A percentile compares a stretch with the other conserved stretches of the same genome.
Evolutionary conservation across 2,113 vertebrate genomes (phyloP).

Genomic region (Bambusicola thoracicus): DNA sequence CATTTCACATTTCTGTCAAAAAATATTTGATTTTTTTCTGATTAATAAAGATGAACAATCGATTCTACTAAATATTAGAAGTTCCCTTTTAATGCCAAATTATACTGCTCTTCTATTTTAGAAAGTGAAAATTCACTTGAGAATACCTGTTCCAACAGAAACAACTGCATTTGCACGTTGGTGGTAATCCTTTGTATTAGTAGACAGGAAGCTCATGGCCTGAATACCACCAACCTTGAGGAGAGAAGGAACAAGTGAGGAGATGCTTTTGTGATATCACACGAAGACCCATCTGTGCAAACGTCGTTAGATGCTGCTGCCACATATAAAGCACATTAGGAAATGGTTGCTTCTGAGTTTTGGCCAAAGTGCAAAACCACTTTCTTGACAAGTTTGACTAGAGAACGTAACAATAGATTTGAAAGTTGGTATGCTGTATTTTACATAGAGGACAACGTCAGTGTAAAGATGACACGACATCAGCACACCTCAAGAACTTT

Average conservation of each 20-base stretch:
- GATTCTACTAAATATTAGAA: not conserved
- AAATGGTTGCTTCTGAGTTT: not conserved
- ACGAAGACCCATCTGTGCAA: not conserved
- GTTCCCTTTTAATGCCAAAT: not conserved
- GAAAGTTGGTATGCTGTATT: not conserved
- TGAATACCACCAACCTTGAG: not conserved
- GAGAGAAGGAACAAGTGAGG: not conserved
- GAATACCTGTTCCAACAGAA: not conserved
- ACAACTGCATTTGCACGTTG: not conserved
- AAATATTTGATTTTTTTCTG: not conserved
- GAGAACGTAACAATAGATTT: not conserved
- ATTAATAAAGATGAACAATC: not conserved
- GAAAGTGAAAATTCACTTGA: not conserved
- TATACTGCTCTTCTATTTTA: not conserved
- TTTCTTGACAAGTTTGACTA: not conserved
- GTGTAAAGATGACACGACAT: not conserved
- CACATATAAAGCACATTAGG: not conserved
- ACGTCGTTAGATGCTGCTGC: not conserved
- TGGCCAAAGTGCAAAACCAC: not conserved
- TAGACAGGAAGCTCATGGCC: not conserved
- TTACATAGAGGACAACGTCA: not conserved
- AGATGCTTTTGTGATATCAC: fast-evolving
- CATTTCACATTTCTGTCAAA: not conserved
- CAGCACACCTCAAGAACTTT: not conserved
- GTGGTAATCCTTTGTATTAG: not conserved